Evolutionary conservation across 2,113 vertebrate species (phyloP).

Genomic region (Ceyx cyanopectus): DNA sequence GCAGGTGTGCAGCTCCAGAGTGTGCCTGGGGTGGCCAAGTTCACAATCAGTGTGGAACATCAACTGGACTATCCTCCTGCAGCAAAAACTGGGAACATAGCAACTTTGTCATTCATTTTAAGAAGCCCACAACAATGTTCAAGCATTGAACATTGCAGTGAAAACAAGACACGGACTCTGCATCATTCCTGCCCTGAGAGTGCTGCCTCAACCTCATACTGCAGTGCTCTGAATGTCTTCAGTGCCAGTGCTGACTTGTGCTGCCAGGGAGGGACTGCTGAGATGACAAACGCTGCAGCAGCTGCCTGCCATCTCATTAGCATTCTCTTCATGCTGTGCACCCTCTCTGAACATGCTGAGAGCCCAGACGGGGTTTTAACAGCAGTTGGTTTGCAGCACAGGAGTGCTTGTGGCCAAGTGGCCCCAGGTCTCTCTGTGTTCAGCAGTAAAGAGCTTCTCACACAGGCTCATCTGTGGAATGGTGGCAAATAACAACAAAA

Average conservation of each 20-base stretch:
- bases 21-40: not conserved
- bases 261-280: not conserved
- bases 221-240: too few species aligned
- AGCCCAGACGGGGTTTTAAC: not conserved
- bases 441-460: not conserved
- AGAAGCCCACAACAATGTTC: not conserved
- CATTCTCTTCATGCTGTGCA: not conserved
- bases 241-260: not conserved
- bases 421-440: rapidly evolving
- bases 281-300: not conserved
- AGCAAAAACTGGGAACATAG: rapidly evolving
- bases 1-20: not conserved
- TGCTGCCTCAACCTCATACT: rapidly evolving
- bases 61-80: not conserved
- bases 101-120: rapidly evolving
- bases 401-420: rapidly evolving
- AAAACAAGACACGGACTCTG: rapidly evolving
- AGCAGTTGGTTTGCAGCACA: not conserved
- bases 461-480: not conserved
- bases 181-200: rapidly evolving
- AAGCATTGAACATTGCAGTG: rapidly evolving
- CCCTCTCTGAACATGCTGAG: rapidly evolving
- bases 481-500: rapidly evolving
- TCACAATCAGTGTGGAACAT: rapidly evolving
- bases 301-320: not conserved